Conservation (phyloP, 2,797 vertebrate genomes). For the Neostethus bicornis region DNA sequence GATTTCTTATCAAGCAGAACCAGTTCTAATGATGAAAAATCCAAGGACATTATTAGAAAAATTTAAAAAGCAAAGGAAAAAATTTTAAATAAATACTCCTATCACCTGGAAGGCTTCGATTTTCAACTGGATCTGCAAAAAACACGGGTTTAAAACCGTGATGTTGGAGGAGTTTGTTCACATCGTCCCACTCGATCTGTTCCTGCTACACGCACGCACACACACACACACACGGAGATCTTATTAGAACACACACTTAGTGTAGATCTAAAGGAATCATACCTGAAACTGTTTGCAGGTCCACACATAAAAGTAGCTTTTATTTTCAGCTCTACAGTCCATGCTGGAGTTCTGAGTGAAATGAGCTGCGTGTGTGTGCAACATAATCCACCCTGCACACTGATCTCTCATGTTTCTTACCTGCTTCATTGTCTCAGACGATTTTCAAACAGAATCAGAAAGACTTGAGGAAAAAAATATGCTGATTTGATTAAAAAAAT, state of each 20-base stretch:
- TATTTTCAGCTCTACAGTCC: conserved; percentile 45
- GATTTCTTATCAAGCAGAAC: conserved; percentile 84
- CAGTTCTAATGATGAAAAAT: no score
- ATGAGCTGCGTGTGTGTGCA: no score
- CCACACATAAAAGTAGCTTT: conserved; percentile 77
- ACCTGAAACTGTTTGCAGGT: conserved; percentile 78
- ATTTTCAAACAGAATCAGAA: conserved; percentile 2
- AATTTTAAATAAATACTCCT: no score
- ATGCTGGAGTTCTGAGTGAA: conserved; percentile 26
- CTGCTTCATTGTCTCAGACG: conserved; percentile 21
- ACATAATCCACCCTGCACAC: conserved; percentile 11
- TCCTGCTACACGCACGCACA: conserved; percentile 83
- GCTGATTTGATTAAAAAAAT: no score
- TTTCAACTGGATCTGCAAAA: conserved; percentile 74
- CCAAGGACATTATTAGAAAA: no score
- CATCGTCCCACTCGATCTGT: conserved; percentile 83
- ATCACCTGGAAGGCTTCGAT: conserved; percentile 79
- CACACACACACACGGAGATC: background rate
- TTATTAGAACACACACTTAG: background rate
- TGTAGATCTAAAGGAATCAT: background rate
- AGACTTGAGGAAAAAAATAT: background rate
- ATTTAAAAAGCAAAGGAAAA: no score
- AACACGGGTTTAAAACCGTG: conserved; percentile 83
- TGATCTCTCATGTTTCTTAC: conserved; percentile 18
- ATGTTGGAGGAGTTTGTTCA: conserved; percentile 81